Evolutionary conservation across 2,797 vertebrate genomes (phyloP).

Genomic region (Phrynocephalus forsythii): DNA sequence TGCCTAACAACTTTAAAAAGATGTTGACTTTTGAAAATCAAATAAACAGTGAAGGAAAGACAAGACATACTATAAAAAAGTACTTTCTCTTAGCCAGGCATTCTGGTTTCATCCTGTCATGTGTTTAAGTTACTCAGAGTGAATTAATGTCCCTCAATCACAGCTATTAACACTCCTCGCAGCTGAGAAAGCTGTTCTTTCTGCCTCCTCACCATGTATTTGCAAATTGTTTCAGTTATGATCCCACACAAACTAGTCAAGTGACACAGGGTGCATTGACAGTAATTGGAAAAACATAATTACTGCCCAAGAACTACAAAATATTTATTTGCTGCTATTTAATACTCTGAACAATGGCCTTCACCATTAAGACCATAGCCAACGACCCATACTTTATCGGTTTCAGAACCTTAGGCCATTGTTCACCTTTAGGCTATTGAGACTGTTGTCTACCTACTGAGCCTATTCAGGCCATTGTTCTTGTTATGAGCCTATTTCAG

Average conservation of each 20-base stretch:
- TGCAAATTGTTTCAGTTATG: constrained; percentile 21
- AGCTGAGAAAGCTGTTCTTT: constrained; percentile 34
- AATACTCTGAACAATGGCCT: not conserved
- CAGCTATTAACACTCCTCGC: constrained; percentile 50
- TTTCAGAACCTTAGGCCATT: too few species aligned
- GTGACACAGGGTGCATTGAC: constrained; percentile 3
- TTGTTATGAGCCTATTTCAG: too few species aligned
- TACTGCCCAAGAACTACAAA: not conserved
- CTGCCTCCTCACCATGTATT: constrained; percentile 28
- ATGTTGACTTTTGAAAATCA: not conserved
- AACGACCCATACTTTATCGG: too few species aligned
- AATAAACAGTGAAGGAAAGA: not conserved
- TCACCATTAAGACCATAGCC: too few species aligned
- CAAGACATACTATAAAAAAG: not conserved
- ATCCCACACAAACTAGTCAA: constrained; percentile 21
- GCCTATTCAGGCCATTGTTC: too few species aligned
- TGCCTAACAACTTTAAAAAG: not conserved
- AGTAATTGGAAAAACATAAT: not conserved
- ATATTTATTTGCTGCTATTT: not conserved
- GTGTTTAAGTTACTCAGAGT: constrained; percentile 19
- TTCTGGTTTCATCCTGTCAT: not conserved
- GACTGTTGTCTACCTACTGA: too few species aligned
- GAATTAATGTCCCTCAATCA: constrained; percentile 35
- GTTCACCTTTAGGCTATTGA: too few species aligned
- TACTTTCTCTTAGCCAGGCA: not conserved